Evolutionary conservation across 1,140 invertebrate species (phyloP).

Genomic region (Helicorthomorpha holstii): DNA sequence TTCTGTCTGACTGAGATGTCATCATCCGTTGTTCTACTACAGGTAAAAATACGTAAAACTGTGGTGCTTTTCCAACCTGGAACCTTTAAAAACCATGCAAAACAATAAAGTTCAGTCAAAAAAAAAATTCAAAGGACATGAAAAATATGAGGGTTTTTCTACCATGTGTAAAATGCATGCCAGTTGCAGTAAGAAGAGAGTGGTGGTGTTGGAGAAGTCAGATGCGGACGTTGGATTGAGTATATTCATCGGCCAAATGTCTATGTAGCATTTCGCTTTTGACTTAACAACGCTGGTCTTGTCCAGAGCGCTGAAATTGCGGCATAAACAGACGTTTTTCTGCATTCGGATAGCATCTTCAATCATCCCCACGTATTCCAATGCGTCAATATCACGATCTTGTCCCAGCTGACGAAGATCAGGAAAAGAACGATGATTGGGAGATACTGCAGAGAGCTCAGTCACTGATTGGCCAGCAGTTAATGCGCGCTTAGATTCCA

Average conservation of each 20-base stretch:
- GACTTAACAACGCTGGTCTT: conserved; percentile 21
- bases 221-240: conserved; percentile 55
- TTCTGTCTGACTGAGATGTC: conserved; percentile 29
- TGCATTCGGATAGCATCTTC: conserved; percentile 71
- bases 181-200: conserved; percentile 88
- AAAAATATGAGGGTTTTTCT: too few relatives aligned
- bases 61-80: conserved; percentile 55
- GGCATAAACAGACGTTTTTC: conserved; percentile 85
- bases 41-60: conserved; percentile 65
- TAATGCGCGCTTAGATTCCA: too few relatives aligned
- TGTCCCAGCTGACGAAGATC: conserved; percentile 19
- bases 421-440: conserved; percentile 1
- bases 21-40: conserved; percentile 23
- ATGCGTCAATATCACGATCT: conserved; percentile 16
- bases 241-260: conserved; percentile 92
- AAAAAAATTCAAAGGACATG: background rate
- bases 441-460: too few relatives aligned
- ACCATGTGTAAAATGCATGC: conserved; percentile 94
- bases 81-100: conserved; percentile 12
- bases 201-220: conserved; percentile 58
- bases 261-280: conserved; percentile 54
- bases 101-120: background rate
- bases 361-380: conserved; percentile 79
- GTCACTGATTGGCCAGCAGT: too few relatives aligned
- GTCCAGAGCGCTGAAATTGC: conserved; percentile 74